phyloP scores from a whole-genome alignment of 2,888 invertebrate species.

The Ptychoptera albimana region DNA sequence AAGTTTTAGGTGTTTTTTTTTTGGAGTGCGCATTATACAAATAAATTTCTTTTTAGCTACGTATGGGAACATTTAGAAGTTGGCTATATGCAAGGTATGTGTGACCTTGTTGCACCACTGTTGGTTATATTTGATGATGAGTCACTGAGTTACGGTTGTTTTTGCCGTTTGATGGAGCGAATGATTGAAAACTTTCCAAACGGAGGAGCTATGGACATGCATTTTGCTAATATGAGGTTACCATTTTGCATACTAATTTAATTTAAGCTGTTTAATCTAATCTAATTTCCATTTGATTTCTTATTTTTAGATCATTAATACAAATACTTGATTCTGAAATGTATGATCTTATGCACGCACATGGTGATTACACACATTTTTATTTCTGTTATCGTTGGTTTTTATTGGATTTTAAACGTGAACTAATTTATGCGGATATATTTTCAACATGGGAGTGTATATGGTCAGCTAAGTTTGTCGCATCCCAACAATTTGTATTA shows the following conservation, averaged over 20 bases:
- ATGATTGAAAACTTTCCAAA: slow-evolving; percentile 87
- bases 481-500: slow-evolving; percentile 79
- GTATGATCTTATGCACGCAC: slow-evolving; percentile 86
- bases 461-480: slow-evolving; percentile 80
- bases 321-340: slow-evolving; percentile 87
- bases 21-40: not conserved
- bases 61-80: slow-evolving; percentile 91
- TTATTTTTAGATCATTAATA: slow-evolving; percentile 43
- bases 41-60: slow-evolving; percentile 42
- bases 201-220: slow-evolving; percentile 87
- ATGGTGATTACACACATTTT: slow-evolving; percentile 92
- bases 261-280: too few relatives aligned
- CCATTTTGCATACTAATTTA: not conserved
- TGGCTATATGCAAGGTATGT: slow-evolving; percentile 97
- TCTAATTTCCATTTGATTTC: not conserved
- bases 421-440: slow-evolving; percentile 85
- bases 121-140: slow-evolving; percentile 88
- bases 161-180: slow-evolving; percentile 77
- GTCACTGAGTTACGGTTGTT: slow-evolving; percentile 78
- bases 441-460: slow-evolving; percentile 90
- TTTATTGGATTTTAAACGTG: slow-evolving; percentile 87
- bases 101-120: slow-evolving; percentile 84
- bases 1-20: slow-evolving; percentile 28
- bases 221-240: slow-evolving; percentile 86
- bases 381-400: slow-evolving; percentile 98